Evolutionary conservation across 2,113 vertebrate species (phyloP).

Genomic region (Dasyurus viverrinus): DNA sequence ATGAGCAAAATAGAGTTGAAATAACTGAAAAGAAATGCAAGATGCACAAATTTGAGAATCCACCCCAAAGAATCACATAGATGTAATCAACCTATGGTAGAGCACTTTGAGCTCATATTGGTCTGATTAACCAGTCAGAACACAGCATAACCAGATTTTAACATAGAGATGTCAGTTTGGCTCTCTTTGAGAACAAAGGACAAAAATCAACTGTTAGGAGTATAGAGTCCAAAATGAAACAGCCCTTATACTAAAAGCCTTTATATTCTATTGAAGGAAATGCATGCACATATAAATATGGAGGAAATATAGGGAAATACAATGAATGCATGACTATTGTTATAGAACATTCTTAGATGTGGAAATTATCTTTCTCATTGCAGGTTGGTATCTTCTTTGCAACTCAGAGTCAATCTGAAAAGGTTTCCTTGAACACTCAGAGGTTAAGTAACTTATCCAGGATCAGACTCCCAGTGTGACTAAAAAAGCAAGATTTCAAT

Average conservation of each 20-base stretch:
- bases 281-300: not conserved
- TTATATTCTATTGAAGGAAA: not conserved
- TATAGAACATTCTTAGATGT: not conserved
- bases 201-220: not conserved
- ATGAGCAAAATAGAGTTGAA: not conserved
- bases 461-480: not conserved
- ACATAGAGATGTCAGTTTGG: not conserved
- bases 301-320: not conserved
- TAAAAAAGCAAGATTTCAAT: not conserved
- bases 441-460: not conserved
- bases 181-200: not conserved
- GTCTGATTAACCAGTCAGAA: not conserved
- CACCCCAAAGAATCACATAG: not conserved
- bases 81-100: not conserved
- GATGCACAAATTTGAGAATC: not conserved
- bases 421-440: not conserved
- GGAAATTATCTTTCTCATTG: not conserved
- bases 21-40: not conserved
- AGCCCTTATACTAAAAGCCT: not conserved
- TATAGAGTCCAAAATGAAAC: not conserved
- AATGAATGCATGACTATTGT: not conserved
- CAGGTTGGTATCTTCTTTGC: not conserved
- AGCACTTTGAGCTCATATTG: not conserved
- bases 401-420: not conserved
- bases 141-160: not conserved